Evolutionary conservation across 1,140 invertebrate species (phyloP).

Genomic region (Drosophila virilis): DNA sequence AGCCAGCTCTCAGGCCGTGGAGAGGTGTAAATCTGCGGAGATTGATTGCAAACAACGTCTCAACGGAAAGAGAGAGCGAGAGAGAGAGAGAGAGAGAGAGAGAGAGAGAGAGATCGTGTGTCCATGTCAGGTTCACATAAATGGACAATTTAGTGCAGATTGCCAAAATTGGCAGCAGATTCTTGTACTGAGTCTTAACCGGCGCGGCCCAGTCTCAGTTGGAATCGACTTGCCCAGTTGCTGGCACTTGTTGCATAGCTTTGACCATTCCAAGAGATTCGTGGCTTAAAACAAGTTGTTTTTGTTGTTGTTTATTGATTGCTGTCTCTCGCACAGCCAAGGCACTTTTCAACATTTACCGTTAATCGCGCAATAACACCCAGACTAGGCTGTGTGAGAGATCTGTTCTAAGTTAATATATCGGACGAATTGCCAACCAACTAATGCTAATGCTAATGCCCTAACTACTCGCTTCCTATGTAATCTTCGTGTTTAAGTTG

Average conservation of each 20-base stretch:
- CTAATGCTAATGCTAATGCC: conserved; percentile 12
- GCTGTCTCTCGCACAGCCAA: conserved; percentile 13
- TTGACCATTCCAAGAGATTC: conserved; percentile 65
- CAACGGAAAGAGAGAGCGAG: neutral
- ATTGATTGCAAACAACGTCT: conserved; percentile 69
- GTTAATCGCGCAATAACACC: conserved; percentile 38
- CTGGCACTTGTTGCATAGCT: conserved; percentile 72
- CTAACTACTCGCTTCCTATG: conserved; percentile 4
- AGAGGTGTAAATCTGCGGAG: conserved; percentile 70
- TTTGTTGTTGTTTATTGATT: conserved; percentile 39
- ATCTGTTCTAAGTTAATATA: neutral
- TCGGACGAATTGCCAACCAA: conserved; percentile 9
- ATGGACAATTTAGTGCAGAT: conserved; percentile 80
- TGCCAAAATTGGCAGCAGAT: conserved; percentile 74
- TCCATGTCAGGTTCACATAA: conserved; percentile 62
- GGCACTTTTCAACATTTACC: conserved; percentile 65
- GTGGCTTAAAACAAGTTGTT: conserved; percentile 63
- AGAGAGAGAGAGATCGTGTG: conserved; percentile 17
- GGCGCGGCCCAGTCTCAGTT: conserved; percentile 39
- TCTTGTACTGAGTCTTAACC: conserved; percentile 45
- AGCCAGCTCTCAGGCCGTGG: conserved; percentile 19
- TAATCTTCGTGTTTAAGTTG: conserved; percentile 28
- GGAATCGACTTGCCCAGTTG: conserved; percentile 28
- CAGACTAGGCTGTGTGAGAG: neutral
- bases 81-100: neutral